Percentiles rank a stretch among this genome's conserved stretches.
Evolutionary conservation across 1,140 invertebrate genomes (phyloP).

Genomic region (Vanessa tameamea): DNA sequence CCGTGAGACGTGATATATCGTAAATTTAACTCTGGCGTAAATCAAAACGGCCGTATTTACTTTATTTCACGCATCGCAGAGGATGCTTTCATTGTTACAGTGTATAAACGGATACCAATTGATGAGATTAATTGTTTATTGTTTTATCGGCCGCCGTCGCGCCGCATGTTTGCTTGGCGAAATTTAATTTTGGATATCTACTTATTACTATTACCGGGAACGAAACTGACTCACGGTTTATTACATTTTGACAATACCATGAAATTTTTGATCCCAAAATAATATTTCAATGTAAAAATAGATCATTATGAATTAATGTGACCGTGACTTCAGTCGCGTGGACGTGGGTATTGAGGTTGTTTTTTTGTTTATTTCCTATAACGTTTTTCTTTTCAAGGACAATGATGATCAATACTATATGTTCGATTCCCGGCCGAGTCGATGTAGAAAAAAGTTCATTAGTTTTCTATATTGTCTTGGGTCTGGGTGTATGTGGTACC

Average conservation of each 20-base stretch:
- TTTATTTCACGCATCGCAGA: constrained; percentile 7
- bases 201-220: constrained; percentile 43
- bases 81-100: constrained; percentile 30
- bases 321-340: too few species aligned
- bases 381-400: too few species aligned
- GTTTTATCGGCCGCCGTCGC: constrained; percentile 44
- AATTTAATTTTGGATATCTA: constrained; percentile 48
- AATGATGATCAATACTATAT: too few species aligned
- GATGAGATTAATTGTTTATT: constrained; percentile 59
- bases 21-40: constrained; percentile 9
- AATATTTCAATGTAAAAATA: neutral
- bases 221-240: constrained; percentile 42
- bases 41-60: constrained; percentile 22
- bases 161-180: constrained; percentile 47
- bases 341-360: too few species aligned
- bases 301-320: neutral
- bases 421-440: too few species aligned
- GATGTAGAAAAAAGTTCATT: too few species aligned
- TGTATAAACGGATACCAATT: constrained; percentile 35
- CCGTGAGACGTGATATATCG: constrained; percentile 5
- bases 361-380: too few species aligned
- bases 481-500: too few species aligned
- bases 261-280: constrained; percentile 14
- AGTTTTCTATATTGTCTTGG: too few species aligned
- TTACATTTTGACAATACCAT: constrained; percentile 26